Evolutionary conservation across 2,113 vertebrate genomes (phyloP), one percentile per base, ranked within the genome.

Genomic region (Xyrauchen texanus): DNA sequence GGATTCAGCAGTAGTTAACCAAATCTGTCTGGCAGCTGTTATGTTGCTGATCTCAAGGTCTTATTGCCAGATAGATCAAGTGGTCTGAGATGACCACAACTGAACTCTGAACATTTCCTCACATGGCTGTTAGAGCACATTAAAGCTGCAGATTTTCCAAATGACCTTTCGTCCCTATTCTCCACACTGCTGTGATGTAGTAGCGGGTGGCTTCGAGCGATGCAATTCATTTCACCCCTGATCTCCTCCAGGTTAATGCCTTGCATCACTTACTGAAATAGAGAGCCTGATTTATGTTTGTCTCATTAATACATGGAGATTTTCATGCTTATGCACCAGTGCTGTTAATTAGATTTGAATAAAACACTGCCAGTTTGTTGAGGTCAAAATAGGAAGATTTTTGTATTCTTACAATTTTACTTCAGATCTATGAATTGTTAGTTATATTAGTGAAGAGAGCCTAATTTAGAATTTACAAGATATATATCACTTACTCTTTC

Each of bases 101-200:
- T 80, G 69, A 74, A 53, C 78, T 74, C 53, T 44, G 53, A 73
- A 69, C 45, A 67, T 64, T 44, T 61, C 10, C 8, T 67, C 16
- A 44, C 69, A 79, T 55, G 78, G 78, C 49, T 73, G 61, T 11
- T 52, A 55, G 51, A 55, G 58, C 63, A 60, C 44, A 52, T 60
- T 66, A 74, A 80, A 60, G 51, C 34, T 11, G n/a, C 5, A 46
- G 8, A 44, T 49, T 66, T 58, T 67, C 62, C 57, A 42, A 6
- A 9, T 78, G 67, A 70, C 46, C 67, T 78, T 70, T 78, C 12
- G 46, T 80, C 11, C 61, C 61, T 9, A 34, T 8, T 72, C 52
- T 67, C n/a, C 16, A 34, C 52, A 12, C 51, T 16, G 42, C 15
- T 34, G 45, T 47, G 52, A 55, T 80, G 34, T 49, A 72, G 16